Evolutionary conservation across 2,888 invertebrate species (phyloP).

Genomic region (Fragum whitleyi): DNA sequence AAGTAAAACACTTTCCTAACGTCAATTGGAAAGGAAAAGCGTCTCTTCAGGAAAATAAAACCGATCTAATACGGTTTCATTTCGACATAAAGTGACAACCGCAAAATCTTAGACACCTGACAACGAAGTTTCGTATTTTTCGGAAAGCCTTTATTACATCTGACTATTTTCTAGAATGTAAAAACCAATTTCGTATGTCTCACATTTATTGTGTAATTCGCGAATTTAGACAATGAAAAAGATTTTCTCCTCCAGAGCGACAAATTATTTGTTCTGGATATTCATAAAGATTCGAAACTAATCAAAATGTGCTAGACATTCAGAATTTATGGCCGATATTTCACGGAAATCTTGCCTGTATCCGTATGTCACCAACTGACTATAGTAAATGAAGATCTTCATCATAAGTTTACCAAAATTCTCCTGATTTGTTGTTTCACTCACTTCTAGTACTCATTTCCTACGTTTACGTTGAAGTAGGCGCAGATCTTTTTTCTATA

Average conservation of each 20-base stretch:
- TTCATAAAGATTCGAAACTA: constrained; percentile 1
- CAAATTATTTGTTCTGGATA: not conserved
- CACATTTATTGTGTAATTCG: constrained; percentile 5
- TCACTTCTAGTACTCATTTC: too few species aligned
- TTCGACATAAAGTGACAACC: constrained; percentile 15
- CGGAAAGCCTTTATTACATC: not conserved
- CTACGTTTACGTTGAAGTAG: too few species aligned
- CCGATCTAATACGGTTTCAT: constrained; percentile 14
- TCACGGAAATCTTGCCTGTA: not conserved
- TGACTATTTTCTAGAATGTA: not conserved
- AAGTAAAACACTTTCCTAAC: too few species aligned
- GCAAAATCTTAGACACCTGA: constrained; percentile 19
- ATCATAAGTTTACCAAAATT: too few species aligned
- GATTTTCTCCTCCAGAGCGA: not conserved
- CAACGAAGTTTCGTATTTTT: not conserved
- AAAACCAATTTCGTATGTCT: constrained; percentile 20
- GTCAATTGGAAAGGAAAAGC: not conserved
- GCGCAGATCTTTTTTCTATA: too few species aligned
- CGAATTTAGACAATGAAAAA: constrained; percentile 10
- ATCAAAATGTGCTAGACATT: constrained; percentile 4
- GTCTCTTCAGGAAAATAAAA: not conserved
- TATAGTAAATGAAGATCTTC: too few species aligned
- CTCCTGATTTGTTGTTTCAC: too few species aligned
- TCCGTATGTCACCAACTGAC: too few species aligned
- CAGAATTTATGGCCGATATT: not conserved